Percentiles rank a stretch among this genome's conserved stretches.
Conservation (phyloP, 1,140 invertebrate species). For the Eufriesea mexicana region DNA sequence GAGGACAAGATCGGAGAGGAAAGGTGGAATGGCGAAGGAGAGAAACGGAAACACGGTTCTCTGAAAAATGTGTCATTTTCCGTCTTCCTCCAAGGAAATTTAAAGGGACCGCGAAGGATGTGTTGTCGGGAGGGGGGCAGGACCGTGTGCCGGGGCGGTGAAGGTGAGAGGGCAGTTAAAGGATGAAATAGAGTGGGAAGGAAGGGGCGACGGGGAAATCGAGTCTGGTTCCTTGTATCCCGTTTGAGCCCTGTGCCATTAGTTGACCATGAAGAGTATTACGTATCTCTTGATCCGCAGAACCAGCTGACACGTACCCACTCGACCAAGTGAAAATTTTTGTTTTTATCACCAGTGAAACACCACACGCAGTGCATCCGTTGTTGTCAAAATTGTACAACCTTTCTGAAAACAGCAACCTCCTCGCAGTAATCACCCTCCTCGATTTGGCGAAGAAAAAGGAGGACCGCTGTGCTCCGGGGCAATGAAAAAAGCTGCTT, state of each 20-base stretch:
- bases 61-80: conserved; percentile 7
- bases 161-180: conserved; percentile 44
- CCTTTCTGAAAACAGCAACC: no score
- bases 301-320: conserved; percentile 11
- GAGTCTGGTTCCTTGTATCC: conserved; percentile 3
- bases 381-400: neutral
- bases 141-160: neutral
- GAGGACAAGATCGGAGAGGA: neutral
- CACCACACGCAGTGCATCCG: neutral
- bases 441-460: neutral
- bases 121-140: neutral
- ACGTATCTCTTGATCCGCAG: neutral
- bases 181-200: conserved; percentile 19
- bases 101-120: neutral
- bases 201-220: neutral
- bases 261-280: conserved; percentile 5
- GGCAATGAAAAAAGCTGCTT: neutral
- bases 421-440: neutral
- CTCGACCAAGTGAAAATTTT: neutral
- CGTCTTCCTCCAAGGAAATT: neutral
- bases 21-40: neutral
- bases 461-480: no score
- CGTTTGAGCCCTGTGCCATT: conserved; percentile 5
- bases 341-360: neutral
- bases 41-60: neutral